Evolutionary conservation across 23 tunicate genomes (phyloP), one percentile per base, ranked within the genome.

Genomic region (Pegea sp.): DNA sequence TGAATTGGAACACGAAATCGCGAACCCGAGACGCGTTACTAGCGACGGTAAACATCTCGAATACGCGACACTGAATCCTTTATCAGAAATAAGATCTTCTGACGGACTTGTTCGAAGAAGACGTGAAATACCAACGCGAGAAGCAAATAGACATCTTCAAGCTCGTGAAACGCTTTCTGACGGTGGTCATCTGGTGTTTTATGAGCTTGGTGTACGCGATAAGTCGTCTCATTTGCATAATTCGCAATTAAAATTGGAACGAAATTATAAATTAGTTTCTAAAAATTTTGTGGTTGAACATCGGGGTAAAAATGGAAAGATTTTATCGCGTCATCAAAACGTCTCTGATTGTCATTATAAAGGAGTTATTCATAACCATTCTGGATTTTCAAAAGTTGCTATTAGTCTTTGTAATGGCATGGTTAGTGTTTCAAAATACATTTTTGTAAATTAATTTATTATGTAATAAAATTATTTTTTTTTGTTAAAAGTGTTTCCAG

Each of bases 221-320:
- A 57, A 68, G 22, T 29, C 57, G 19, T 56, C 71, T 26, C 68
- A 72, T 4, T 44, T 75, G 27, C 48, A 63, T 16, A 69, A 69
- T 6, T 70, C 95, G 20, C 38, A 54, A 21, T 56, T 84, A n/a
- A 77, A 72, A 23, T 53, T 84, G 25, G 68, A 52, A 38, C 57
- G 76, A 63, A 84, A 84, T 59, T 84, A 73, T 49, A 84, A 84
- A 53, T 58, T 84, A 26, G 95, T 84, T 44, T 67, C 95, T 28
- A 57, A 63, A 59, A 73, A 68, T 74, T 84, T 84, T 57, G 38
- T 67, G 26, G 76, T 84, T 19, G 95, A 84, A 52, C 75, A 75
- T 30, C 52, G 84, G 32, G 66, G 77, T 11, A 29, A 71, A 8
- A 71, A 64, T 19, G 95, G 95, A 42, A 84, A 84, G 54, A 58